These are phyloP conservation scores for Formica selysi DNA, from an alignment of 1,140 invertebrate genomes.

Conservation along the genomic window DNA sequence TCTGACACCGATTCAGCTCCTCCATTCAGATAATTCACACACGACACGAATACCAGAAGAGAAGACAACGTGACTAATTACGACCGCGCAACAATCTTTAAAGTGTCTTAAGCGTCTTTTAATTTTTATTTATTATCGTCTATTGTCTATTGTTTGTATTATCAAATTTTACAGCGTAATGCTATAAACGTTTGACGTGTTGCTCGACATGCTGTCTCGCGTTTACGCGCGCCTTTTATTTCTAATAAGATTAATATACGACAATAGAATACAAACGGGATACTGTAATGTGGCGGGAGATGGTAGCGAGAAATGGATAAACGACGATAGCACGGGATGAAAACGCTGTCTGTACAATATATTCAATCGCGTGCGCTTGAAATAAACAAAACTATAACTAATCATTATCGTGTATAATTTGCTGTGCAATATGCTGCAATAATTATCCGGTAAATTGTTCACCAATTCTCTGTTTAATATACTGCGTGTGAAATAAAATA, in stretches of 20 bases:
- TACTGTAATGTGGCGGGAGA: too few relatives aligned
- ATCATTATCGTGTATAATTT: background rate
- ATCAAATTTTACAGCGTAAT: background rate
- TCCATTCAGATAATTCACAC: slow-evolving; percentile 35
- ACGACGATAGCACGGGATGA: background rate
- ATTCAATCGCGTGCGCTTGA: background rate
- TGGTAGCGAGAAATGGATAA: background rate
- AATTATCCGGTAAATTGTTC: background rate
- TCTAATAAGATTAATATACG: background rate
- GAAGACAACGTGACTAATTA: background rate
- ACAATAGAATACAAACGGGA: background rate
- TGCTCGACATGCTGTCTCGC: background rate
- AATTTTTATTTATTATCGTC: background rate
- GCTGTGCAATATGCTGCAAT: background rate
- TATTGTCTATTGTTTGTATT: background rate
- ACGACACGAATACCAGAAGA: background rate
- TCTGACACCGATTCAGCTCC: slow-evolving; percentile 39
- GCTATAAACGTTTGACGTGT: background rate
- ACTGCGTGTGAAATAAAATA: background rate
- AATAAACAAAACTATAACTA: background rate
- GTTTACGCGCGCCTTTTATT: background rate
- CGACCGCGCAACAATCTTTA: background rate
- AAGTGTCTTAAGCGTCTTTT: background rate
- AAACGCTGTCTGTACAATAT: background rate
- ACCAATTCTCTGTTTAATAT: background rate